A percentile compares a stretch with the other conserved stretches of the same genome.
phyloP scores from a whole-genome alignment of 1,140 invertebrate species.

The Drosophila lini region DNA sequence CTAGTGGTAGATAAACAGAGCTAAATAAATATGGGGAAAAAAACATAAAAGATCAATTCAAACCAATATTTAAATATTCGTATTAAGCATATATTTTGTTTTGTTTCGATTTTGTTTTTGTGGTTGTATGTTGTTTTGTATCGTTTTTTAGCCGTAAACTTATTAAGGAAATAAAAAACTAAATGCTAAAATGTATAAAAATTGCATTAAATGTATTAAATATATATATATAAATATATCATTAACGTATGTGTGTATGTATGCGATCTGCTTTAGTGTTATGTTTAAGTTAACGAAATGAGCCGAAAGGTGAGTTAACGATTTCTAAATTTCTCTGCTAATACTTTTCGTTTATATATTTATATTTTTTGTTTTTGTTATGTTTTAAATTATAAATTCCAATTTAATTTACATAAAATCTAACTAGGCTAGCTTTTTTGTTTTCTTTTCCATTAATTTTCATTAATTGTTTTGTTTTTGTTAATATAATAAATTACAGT shows the following conservation, averaged over 20 bases:
- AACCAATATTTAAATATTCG: slow-evolving; percentile 77
- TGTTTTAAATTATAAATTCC: slow-evolving; percentile 35
- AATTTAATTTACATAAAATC: slow-evolving; percentile 45
- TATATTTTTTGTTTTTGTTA: slow-evolving; percentile 14
- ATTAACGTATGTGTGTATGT: slow-evolving; percentile 42
- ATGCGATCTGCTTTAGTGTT: slow-evolving; percentile 32
- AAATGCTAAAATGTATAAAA: slow-evolving; percentile 56
- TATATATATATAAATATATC: slow-evolving; percentile 55
- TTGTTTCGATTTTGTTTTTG: slow-evolving; percentile 41
- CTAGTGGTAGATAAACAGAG: slow-evolving; percentile 22
- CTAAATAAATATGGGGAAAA: slow-evolving; percentile 22
- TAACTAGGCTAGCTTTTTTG: slow-evolving; percentile 36
- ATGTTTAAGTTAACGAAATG: slow-evolving; percentile 59
- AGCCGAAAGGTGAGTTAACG: slow-evolving; percentile 33
- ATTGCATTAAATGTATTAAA: slow-evolving; percentile 65
- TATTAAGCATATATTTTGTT: slow-evolving; percentile 73
- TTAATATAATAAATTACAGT: slow-evolving; percentile 79
- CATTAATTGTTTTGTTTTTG: slow-evolving; percentile 13
- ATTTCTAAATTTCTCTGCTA: slow-evolving; percentile 39
- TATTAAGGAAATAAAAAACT: slow-evolving; percentile 79
- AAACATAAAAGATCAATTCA: slow-evolving; percentile 59
- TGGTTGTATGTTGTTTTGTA: slow-evolving; percentile 42
- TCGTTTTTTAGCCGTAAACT: slow-evolving; percentile 56
- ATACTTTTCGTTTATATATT: slow-evolving; percentile 48
- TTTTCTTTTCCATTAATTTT: slow-evolving; percentile 9